These are phyloP conservation scores for Bettongia penicillata DNA, from an alignment of 2,113 vertebrate genomes.

Conservation along the genomic window DNA sequence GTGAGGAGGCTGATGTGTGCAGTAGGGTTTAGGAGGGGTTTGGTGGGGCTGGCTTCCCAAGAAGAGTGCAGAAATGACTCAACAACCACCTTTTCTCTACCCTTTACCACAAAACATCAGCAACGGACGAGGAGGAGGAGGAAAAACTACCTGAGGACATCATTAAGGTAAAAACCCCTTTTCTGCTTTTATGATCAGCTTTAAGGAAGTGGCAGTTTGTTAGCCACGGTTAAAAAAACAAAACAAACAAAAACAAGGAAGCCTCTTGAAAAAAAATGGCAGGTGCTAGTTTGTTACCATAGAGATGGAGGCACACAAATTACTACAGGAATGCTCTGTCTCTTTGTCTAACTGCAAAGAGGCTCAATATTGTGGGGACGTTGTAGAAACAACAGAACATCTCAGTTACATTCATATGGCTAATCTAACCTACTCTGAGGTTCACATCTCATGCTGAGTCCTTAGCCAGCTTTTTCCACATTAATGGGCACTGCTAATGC, in stretches of 20 bases:
- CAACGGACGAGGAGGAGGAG: slow-evolving; percentile 78
- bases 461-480: not conserved
- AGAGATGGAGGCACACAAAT: not conserved
- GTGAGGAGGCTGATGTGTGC: not conserved
- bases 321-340: not conserved
- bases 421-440: not conserved
- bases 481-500: not conserved
- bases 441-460: not conserved
- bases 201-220: not conserved
- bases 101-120: slow-evolving; percentile 37
- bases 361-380: not conserved
- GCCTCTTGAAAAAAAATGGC: not conserved
- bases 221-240: not conserved
- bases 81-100: not conserved
- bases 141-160: slow-evolving; percentile 74
- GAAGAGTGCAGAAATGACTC: not conserved
- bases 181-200: not conserved
- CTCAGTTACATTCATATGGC: not conserved
- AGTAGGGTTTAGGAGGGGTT: too few relatives aligned
- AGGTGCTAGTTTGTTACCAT: not conserved
- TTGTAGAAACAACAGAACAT: not conserved
- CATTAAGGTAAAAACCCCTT: slow-evolving; percentile 73
- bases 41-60: not conserved
- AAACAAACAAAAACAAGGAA: not conserved
- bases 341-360: not conserved